Base-by-base conservation (phyloP, 2,888 invertebrate genomes). In the Tinea pellionella region DNA sequence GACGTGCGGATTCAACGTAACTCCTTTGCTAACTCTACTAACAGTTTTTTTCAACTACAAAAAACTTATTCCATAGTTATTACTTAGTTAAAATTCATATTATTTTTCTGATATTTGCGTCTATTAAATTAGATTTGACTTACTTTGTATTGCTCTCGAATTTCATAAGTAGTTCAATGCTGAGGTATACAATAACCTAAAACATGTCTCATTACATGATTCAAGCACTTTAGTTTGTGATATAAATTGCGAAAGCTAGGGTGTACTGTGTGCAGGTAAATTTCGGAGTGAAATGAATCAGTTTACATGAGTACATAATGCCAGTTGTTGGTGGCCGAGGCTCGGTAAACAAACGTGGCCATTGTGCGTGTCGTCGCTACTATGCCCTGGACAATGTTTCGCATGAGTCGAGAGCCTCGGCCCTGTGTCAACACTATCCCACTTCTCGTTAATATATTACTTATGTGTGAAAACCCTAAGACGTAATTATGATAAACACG, bases 351-450 rank as follows among this genome's bases (percentile, higher is more conserved):
- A 47, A 47, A 47, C 47, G 47, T 15, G 19, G 65, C 75, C 67
- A 80, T 81, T 81, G 81, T 83, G 78, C 80, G 77, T 77, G 77
- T 69, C 69, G 69, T 68, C 69, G 68, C 66, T 42, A n/a, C 58
- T 24, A 41, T 53, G 53, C n/a, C 61, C 41, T 16, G 67, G 70
- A 69, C 74, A 69, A 71, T 75, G 77, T 77, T 77, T 73, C 73
- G 74, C 69, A 65, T 64, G 67, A 74, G 24, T 19, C 55, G 9
- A 71, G 74, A 70, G 70, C 71, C 72, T 71, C 66, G n/a, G 53
- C 72, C 71, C 72, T 68, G 70, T 74, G 72, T 77, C 75, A 78
- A 81, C 80, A 78, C 67, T 55, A 62, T 73, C 66, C 63, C 67
- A 70, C 68, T 69, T 70, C 68, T 68, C 69, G 68, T 71, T 65